Percentiles rank a stretch among this genome's conserved stretches.
Evolutionary conservation across 2,113 vertebrate species (phyloP).

Genomic region (Todiramphus chloris): DNA sequence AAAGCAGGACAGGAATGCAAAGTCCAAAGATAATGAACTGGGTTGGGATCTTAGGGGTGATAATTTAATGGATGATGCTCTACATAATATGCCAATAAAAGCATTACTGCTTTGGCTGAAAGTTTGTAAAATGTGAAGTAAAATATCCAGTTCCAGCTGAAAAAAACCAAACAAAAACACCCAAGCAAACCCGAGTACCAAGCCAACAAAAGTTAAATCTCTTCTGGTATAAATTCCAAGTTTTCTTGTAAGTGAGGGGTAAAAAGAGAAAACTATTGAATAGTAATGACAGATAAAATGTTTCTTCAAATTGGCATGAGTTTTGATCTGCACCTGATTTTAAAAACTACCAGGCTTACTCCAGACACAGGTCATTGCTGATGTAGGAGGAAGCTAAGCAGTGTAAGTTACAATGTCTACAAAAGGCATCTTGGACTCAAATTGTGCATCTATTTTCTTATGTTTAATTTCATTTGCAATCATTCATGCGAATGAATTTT

Average conservation of each 20-base stretch:
- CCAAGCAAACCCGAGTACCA: not conserved
- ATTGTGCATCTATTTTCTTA: not conserved
- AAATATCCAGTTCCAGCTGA: not conserved
- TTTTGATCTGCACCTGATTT: not conserved
- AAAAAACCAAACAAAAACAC: not conserved
- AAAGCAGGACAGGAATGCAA: not conserved
- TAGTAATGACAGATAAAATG: not conserved
- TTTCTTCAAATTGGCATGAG: not conserved
- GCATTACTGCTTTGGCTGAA: not conserved
- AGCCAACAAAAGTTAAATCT: not conserved
- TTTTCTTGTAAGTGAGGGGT: not conserved
- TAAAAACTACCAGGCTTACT: not conserved
- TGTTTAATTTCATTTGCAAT: not conserved
- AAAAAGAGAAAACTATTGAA: not conserved
- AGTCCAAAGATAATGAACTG: not conserved
- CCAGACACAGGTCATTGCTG: not conserved
- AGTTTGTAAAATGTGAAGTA: not conserved
- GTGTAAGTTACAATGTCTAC: not conserved
- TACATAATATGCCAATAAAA: not conserved
- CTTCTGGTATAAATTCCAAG: not conserved
- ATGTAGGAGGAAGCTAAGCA: not conserved
- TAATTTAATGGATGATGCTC: not conserved
- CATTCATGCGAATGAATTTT: not conserved
- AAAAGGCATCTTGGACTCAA: not conserved
- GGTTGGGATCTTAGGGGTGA: not conserved